These are phyloP conservation scores for Ophonus ardosiacus DNA, from an alignment of 2,888 invertebrate genomes.

Conservation along the genomic window DNA sequence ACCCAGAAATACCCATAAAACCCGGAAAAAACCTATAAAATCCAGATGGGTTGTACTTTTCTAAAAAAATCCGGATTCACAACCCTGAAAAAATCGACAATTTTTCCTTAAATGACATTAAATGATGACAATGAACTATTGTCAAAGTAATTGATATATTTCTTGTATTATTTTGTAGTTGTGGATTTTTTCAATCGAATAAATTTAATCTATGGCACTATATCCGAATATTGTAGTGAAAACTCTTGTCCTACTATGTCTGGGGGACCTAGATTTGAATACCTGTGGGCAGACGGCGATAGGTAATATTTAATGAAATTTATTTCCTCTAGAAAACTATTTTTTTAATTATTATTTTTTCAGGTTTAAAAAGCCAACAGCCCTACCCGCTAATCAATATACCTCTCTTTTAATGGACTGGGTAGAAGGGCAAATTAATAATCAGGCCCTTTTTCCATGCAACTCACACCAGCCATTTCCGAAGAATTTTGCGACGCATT, in stretches of 20 bases:
- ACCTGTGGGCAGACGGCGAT: slow-evolving; percentile 92
- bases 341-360: slow-evolving; percentile 66
- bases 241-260: slow-evolving; percentile 93
- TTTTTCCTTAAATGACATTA: too few relatives aligned
- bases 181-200: slow-evolving; percentile 97
- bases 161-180: slow-evolving; percentile 78
- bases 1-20: too few relatives aligned
- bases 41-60: too few relatives aligned
- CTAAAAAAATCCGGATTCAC: too few relatives aligned
- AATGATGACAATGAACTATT: too few relatives aligned
- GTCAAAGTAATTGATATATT: too few relatives aligned
- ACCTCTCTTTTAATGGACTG: slow-evolving; percentile 92
- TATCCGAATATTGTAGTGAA: slow-evolving; percentile 90
- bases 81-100: too few relatives aligned
- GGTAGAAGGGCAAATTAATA: slow-evolving; percentile 94
- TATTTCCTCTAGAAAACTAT: neutral
- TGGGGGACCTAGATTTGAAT: slow-evolving; percentile 92
- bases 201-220: slow-evolving; percentile 93
- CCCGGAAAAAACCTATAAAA: too few relatives aligned
- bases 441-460: slow-evolving; percentile 91
- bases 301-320: slow-evolving; percentile 73
- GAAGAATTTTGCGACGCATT: slow-evolving; percentile 86
- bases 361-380: slow-evolving; percentile 85
- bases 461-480: slow-evolving; percentile 93
- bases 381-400: slow-evolving; percentile 90